These are phyloP conservation scores for Stegastes partitus DNA, from an alignment of 2,113 vertebrate species.

Conservation along the genomic window DNA sequence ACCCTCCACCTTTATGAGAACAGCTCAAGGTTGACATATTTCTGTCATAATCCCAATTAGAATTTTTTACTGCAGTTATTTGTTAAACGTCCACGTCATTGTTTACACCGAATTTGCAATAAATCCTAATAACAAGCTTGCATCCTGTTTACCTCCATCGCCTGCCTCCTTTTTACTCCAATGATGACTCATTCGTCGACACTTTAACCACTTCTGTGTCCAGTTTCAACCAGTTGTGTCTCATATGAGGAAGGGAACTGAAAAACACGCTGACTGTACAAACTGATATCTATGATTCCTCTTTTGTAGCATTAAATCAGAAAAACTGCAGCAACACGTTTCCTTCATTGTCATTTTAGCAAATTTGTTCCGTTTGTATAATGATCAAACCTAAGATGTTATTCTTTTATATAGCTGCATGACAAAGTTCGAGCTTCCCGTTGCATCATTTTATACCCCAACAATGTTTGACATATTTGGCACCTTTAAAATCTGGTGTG, in stretches of 20 bases:
- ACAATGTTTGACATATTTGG: constrained; percentile 35
- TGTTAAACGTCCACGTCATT: no score
- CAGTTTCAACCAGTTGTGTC: no score
- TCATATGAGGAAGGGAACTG: neutral
- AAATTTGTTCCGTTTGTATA: no score
- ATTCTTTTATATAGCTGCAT: neutral
- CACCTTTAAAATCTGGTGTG: constrained; percentile 37
- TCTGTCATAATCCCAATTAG: no score
- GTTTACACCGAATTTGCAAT: no score
- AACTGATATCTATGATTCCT: no score
- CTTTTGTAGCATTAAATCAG: neutral
- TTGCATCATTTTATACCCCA: constrained; percentile 41
- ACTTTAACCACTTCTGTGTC: no score
- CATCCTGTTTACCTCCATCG: no score
- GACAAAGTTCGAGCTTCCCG: constrained; percentile 17
- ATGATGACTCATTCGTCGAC: neutral
- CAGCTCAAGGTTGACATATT: neutral
- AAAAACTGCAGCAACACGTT: neutral
- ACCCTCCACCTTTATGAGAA: neutral
- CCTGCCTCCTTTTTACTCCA: neutral
- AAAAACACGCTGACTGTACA: neutral
- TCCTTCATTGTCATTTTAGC: neutral
- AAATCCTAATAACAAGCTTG: no score
- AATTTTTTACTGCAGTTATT: no score
- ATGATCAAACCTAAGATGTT: neutral